Conservation (phyloP, 1,140 invertebrate genomes). For the Watersipora subatra region DNA sequence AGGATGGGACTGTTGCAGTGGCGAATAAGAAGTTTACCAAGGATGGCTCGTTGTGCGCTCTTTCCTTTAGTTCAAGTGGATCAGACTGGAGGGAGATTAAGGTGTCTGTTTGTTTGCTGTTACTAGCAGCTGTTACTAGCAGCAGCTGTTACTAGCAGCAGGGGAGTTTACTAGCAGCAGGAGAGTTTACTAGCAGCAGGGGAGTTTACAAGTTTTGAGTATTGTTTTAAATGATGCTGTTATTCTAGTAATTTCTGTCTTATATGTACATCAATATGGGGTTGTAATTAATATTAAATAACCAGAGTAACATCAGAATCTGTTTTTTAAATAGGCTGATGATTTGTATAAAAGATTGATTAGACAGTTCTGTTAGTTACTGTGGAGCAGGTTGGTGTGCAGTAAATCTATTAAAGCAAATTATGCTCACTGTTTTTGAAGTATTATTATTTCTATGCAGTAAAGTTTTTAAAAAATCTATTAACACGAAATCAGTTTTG, state of each 20-base stretch:
- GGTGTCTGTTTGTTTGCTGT: slow-evolving; percentile 19
- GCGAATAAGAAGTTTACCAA: slow-evolving; percentile 68
- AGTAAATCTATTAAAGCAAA: no score
- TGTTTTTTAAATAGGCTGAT: no score
- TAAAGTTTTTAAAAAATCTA: no score
- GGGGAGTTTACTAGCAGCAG: not conserved
- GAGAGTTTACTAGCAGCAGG: not conserved
- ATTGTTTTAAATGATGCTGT: not conserved
- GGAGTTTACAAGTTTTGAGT: not conserved
- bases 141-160: not conserved
- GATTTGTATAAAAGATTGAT: no score
- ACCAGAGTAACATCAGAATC: no score
- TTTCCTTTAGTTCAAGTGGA: slow-evolving; percentile 76
- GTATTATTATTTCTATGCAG: no score
- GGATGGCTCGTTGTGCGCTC: slow-evolving; percentile 76
- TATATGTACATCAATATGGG: not conserved
- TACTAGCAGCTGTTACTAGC: not conserved
- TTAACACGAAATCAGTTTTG: no score
- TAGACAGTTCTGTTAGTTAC: no score
- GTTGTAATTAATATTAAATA: no score
- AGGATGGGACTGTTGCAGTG: slow-evolving; percentile 82
- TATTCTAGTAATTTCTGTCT: not conserved
- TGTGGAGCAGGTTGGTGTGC: no score
- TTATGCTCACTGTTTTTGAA: no score
- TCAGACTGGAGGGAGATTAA: slow-evolving; percentile 86